phyloP scores from a whole-genome alignment of 2,113 vertebrate genomes.

The Syngnathus typhle region DNA sequence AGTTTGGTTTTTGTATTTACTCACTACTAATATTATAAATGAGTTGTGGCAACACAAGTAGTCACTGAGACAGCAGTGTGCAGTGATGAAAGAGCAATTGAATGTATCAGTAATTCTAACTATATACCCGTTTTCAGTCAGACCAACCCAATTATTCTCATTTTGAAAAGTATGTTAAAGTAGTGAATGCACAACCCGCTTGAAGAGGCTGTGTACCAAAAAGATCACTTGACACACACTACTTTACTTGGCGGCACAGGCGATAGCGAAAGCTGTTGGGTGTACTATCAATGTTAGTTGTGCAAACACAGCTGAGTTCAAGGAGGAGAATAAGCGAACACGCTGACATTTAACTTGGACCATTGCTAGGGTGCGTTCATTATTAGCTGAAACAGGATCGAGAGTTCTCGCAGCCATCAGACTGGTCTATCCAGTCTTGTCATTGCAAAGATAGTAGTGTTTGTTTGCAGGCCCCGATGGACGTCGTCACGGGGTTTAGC shows the following conservation, averaged over 20 bases:
- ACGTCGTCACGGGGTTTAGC: conserved; percentile 36
- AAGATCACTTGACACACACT: not conserved
- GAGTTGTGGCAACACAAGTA: not conserved
- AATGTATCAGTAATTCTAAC: not conserved
- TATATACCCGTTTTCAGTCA: not conserved
- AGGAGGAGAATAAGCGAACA: not conserved
- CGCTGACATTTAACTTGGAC: not conserved
- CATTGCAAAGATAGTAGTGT: not conserved
- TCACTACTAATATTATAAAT: not conserved
- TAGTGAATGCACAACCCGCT: not conserved
- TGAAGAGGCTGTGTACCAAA: not conserved
- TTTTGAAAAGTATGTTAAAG: not conserved
- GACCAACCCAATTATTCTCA: not conserved
- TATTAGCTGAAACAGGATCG: conserved; percentile 46
- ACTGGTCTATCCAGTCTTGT: conserved; percentile 41
- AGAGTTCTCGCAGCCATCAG: conserved; percentile 8
- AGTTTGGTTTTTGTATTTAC: not conserved
- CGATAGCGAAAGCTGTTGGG: not conserved
- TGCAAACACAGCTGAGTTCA: conserved; percentile 37
- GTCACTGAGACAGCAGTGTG: not conserved
- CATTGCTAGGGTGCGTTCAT: conserved; percentile 5
- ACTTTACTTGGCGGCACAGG: not conserved
- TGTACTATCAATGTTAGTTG: not conserved
- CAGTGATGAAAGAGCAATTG: not conserved
- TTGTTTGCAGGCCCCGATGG: conserved; percentile 42